phyloP scores from a whole-genome alignment of 2,888 invertebrate species.

The Acrobeloides nanus region DNA sequence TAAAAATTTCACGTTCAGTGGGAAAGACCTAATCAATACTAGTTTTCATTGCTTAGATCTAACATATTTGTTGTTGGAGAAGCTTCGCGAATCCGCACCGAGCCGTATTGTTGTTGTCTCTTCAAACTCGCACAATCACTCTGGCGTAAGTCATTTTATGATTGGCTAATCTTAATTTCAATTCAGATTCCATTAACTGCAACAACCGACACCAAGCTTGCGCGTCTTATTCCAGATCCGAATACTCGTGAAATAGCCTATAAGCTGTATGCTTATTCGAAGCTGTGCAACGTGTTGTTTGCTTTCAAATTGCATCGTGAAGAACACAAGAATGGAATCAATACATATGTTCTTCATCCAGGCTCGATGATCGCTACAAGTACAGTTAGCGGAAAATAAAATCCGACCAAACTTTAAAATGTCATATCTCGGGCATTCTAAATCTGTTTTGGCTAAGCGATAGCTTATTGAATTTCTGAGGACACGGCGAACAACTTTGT shows the following conservation, averaged over 20 bases:
- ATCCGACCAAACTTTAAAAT: no score
- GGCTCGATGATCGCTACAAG: conserved; percentile 80
- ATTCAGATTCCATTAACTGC: no score
- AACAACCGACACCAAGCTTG: conserved; percentile 26
- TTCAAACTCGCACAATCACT: conserved; percentile 77
- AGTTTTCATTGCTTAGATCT: conserved; percentile 28
- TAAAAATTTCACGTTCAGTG: no score
- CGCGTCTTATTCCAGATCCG: conserved; percentile 24
- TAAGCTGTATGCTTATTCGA: conserved; percentile 37
- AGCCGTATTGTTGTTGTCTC: conserved; percentile 75
- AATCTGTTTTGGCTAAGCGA: no score
- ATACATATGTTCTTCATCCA: conserved; percentile 72
- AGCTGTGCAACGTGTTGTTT: conserved; percentile 46
- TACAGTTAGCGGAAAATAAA: conserved; percentile 4
- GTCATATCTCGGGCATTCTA: no score
- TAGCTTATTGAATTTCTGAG: no score
- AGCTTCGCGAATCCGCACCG: conserved; percentile 63
- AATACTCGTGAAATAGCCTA: conserved; percentile 17
- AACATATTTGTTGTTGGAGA: conserved; percentile 29
- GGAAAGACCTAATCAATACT: no score
- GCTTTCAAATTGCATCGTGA: conserved; percentile 38
- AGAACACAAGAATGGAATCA: conserved; percentile 31
- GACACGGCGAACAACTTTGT: no score
- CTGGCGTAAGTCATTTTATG: no score
- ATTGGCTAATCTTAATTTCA: no score